Conservation (phyloP, 2,113 vertebrate genomes). For the Peromyscus maniculatus region DNA sequence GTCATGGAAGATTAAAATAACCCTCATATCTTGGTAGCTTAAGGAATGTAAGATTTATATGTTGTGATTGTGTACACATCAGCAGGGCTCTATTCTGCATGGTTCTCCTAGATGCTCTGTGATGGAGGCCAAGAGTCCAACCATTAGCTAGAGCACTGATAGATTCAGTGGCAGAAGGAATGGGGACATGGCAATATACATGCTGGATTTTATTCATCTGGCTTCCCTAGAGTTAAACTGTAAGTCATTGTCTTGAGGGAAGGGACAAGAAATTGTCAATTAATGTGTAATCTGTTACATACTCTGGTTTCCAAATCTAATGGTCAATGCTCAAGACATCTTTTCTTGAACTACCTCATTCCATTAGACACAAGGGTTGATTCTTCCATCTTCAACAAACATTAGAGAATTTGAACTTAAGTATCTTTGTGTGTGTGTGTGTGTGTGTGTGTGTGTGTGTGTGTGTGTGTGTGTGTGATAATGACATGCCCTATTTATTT, state of each 20-base stretch:
- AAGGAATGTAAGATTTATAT: neutral
- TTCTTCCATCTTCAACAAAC: neutral
- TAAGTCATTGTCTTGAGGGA: neutral
- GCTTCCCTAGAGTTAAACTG: neutral
- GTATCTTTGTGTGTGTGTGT: neutral
- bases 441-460: too few relatives aligned
- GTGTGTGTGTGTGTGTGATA: neutral
- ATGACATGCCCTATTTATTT: neutral
- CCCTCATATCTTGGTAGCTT: neutral
- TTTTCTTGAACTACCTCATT: neutral
- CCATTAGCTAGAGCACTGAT: neutral
- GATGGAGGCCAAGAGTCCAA: neutral
- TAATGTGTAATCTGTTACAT: neutral
- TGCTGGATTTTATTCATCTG: neutral
- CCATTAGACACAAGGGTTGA: neutral
- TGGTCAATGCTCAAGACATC: neutral
- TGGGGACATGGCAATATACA: neutral
- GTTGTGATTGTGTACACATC: too few relatives aligned
- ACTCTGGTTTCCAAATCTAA: neutral
- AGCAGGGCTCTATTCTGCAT: neutral
- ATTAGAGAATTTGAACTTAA: neutral
- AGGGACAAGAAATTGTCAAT: neutral
- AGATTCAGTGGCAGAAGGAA: neutral
- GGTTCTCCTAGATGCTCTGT: neutral
- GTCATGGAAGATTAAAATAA: neutral